A percentile compares a stretch with the other conserved stretches of the same genome.
Conservation (phyloP, 2,888 invertebrate species). For the Ypsolopha sequella region DNA sequence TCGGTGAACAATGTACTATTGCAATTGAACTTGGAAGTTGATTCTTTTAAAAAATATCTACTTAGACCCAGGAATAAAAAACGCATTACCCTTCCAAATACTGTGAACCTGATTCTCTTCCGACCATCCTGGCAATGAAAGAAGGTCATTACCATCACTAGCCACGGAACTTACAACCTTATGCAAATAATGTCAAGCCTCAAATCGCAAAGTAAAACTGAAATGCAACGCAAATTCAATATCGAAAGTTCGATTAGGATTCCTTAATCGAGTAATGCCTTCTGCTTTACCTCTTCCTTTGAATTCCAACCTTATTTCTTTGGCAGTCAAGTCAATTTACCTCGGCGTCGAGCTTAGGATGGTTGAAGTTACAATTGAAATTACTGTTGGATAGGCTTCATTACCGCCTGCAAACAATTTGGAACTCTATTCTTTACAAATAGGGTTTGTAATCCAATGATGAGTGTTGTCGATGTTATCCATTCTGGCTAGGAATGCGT, state of each 20-base stretch:
- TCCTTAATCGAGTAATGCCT: conserved; percentile 10
- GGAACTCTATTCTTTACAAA: not conserved
- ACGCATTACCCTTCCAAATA: not conserved
- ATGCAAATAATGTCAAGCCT: not conserved
- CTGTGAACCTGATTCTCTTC: not conserved
- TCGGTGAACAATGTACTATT: too few relatives aligned
- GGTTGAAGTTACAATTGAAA: conserved; percentile 2
- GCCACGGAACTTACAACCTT: not conserved
- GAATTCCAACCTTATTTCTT: conserved; percentile 1
- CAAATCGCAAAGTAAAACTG: not conserved
- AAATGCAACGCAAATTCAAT: conserved; percentile 7
- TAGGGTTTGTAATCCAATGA: not conserved
- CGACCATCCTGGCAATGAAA: not conserved
- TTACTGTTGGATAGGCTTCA: conserved; percentile 2
- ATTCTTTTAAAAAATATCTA: too few relatives aligned
- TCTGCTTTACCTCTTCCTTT: not conserved
- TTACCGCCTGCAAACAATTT: not conserved
- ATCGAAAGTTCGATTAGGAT: conserved; percentile 11
- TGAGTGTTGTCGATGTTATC: not conserved
- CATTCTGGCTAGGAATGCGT: not conserved
- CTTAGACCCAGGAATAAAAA: not conserved
- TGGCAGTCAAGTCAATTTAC: conserved; percentile 1
- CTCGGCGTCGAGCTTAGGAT: conserved; percentile 4
- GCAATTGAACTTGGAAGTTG: too few relatives aligned
- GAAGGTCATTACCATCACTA: not conserved